Conservation (phyloP, 2,888 invertebrate genomes). For the Dysmachus trigonus region DNA sequence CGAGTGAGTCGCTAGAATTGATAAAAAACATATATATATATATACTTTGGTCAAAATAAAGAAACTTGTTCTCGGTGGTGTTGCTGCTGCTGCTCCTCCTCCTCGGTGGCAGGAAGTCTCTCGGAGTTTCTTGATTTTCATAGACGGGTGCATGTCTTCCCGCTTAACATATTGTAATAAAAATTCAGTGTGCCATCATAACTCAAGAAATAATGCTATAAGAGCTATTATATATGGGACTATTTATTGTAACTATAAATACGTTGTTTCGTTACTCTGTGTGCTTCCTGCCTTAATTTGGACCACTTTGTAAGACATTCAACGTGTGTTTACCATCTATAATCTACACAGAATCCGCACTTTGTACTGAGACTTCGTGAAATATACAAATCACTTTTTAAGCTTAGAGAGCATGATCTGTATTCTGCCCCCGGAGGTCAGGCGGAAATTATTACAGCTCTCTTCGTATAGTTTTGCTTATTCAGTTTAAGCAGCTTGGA, state of each 20-base stretch:
- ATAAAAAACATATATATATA: no score
- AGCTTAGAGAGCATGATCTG: neutral
- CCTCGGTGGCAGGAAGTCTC: neutral
- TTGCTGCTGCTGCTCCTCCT: neutral
- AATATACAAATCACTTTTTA: neutral
- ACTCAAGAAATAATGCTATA: neutral
- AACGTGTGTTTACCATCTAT: neutral
- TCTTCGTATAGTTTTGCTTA: neutral
- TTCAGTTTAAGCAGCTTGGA: neutral
- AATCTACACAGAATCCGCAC: neutral
- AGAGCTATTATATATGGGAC: neutral
- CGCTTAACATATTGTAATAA: neutral
- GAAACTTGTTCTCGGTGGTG: neutral
- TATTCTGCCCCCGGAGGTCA: neutral
- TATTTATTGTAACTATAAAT: neutral
- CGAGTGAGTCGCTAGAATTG: neutral
- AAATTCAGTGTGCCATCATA: neutral
- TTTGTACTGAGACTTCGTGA: neutral
- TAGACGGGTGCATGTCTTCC: neutral
- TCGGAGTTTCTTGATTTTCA: neutral
- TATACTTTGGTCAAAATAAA: neutral
- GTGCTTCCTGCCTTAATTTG: neutral
- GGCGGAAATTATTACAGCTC: neutral
- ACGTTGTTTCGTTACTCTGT: neutral
- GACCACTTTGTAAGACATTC: neutral